Conservation (phyloP, 2,113 vertebrate genomes). For the Glaucidium brasilianum region DNA sequence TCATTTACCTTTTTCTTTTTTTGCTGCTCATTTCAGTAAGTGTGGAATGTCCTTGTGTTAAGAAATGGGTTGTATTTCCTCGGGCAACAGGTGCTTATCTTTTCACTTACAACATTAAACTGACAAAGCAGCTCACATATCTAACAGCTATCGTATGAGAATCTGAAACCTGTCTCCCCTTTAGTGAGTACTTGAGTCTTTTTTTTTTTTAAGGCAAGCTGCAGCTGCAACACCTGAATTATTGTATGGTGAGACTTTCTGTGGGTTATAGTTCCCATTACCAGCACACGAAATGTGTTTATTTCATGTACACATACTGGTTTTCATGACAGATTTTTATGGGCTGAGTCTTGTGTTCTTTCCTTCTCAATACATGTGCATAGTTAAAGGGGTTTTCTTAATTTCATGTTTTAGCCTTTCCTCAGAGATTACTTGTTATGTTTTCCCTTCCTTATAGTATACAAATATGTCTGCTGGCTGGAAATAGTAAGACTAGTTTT, state of each 20-base stretch:
- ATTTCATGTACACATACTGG: neutral
- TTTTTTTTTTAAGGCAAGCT: conserved; percentile 39
- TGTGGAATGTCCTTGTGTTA: conserved; percentile 15
- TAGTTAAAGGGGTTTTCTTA: neutral
- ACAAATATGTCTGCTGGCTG: conserved; percentile 35
- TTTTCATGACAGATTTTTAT: neutral
- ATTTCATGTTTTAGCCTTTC: neutral
- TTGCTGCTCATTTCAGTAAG: conserved; percentile 15
- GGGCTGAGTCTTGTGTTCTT: neutral
- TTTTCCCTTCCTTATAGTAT: neutral
- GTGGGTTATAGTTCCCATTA: neutral
- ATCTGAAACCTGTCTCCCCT: conserved; percentile 43
- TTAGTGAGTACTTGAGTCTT: conserved; percentile 31
- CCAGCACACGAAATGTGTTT: neutral
- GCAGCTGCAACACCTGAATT: conserved; percentile 40
- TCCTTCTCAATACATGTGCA: neutral
- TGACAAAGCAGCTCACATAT: conserved; percentile 42
- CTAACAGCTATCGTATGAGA: conserved; percentile 48
- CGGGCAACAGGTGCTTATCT: conserved; percentile 70
- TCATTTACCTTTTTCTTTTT: conserved; percentile 43
- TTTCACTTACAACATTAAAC: conserved; percentile 28
- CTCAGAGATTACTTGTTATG: neutral
- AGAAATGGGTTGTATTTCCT: conserved; percentile 63
- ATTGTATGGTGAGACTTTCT: neutral
- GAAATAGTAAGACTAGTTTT: neutral